Percentiles rank a stretch among this genome's conserved stretches.
Conservation (phyloP, 2,113 vertebrate genomes). For the Psilopsiagon aurifrons region DNA sequence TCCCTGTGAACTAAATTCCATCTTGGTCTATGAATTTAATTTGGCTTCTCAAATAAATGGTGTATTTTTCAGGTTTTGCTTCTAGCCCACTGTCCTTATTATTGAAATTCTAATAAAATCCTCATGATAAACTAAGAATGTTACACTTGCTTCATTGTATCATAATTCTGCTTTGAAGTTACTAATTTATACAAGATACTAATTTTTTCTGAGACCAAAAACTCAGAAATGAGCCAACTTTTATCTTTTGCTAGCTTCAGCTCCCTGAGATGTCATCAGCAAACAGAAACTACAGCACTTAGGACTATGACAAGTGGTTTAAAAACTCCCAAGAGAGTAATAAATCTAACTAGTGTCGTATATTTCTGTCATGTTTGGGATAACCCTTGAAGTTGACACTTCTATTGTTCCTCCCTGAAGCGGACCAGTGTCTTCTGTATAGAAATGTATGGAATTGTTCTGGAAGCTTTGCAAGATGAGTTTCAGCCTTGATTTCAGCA, state of each 20-base stretch:
- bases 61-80: background rate
- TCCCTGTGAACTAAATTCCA: background rate
- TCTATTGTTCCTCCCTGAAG: background rate
- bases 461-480: background rate
- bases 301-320: background rate
- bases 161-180: background rate
- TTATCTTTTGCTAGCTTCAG: background rate
- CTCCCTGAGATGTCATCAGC: background rate
- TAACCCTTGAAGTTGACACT: background rate
- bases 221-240: background rate
- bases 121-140: background rate
- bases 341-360: background rate
- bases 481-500: slow-evolving; percentile 22
- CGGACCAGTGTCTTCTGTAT: fast-evolving
- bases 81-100: background rate
- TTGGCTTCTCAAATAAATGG: background rate
- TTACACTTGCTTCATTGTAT: background rate
- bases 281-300: background rate
- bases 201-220: background rate
- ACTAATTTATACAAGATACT: background rate
- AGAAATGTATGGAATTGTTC: background rate
- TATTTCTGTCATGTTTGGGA: background rate
- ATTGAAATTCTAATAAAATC: background rate
- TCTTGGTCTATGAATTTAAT: background rate
- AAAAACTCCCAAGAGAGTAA: background rate